Base-by-base conservation (phyloP, 2,888 invertebrate genomes). In the Erebia ligea region DNA sequence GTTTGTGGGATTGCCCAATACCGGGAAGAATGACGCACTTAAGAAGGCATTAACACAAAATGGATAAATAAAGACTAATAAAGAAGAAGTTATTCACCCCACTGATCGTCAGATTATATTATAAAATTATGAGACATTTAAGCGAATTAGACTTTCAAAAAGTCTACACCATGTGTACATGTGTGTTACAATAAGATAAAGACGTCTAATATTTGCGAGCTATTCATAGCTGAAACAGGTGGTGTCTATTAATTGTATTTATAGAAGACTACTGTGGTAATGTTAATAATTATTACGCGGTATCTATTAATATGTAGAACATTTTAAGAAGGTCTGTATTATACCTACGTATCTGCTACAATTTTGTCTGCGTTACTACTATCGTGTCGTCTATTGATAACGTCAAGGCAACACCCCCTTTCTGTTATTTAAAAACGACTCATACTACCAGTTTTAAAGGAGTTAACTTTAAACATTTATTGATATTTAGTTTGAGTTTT, bases 221-320 rank as follows among this genome's bases (percentile, higher is more conserved):
- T 65, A 65, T 52, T 65, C 56, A 40, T 65, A 65, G 42, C 42
- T 56, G 9, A 21, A 65, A 19, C 65, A 56, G 65, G 54, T 65
- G 56, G 42, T 15, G 64, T 50, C 17, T 54, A 64, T 64, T 64
- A 40, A 40, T 56, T 56, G 19, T 56, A 65, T 54, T 52, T 34
- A 65, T 52, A 58, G 58, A 48, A 67, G 19, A 48, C 66, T 42
- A 66, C 42, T 66, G 56, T 66, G 56, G 56, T 45, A 57, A 19
- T 10, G n/a, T n/a, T 50, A 17, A 52, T 64, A 54, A 64, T 65
- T 54, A 65, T 54, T 21, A 40, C 56, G 8, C n/a, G n/a, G n/a
- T 42, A 56, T 52, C 19, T 56, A 56, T 65, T 42, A 63, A 25
- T 52, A 40, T 40, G 63, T n/a, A 13, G 21, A 63, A 25, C 13